Conservation (phyloP, 2,888 invertebrate genomes). For the Seira sanloemensis region DNA sequence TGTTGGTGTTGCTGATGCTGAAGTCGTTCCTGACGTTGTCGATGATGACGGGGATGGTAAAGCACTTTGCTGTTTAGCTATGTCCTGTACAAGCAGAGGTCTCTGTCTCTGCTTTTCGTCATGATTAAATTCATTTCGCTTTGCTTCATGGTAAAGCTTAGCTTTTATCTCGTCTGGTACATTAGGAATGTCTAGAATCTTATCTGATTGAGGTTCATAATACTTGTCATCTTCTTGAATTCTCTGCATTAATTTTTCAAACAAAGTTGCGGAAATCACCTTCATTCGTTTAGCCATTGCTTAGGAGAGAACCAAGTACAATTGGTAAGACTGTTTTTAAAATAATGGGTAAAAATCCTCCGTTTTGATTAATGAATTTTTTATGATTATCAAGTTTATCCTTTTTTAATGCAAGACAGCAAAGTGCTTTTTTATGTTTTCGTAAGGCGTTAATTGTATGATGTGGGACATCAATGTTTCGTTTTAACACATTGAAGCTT, state of each 20-base stretch:
- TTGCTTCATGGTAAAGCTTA: conserved; percentile 6
- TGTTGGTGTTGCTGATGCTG: no score
- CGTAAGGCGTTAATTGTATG: not conserved
- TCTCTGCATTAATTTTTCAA: not conserved
- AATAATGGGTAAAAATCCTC: conserved; percentile 24
- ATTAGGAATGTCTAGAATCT: no score
- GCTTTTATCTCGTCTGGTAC: no score
- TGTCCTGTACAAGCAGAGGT: not conserved
- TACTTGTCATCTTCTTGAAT: no score
- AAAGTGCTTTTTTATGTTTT: not conserved
- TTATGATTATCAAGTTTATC: not conserved
- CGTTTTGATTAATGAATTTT: conserved; percentile 19
- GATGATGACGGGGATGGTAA: no score
- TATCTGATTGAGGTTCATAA: no score
- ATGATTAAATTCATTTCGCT: not conserved
- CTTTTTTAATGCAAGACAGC: not conserved
- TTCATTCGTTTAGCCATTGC: conserved; percentile 20
- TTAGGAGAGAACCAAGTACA: no score
- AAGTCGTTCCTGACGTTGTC: no score
- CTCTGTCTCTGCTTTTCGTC: not conserved
- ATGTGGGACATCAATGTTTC: not conserved
- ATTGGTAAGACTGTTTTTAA: conserved; percentile 3
- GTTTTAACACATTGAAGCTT: not conserved
- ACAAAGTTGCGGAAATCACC: not conserved
- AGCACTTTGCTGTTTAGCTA: no score